A percentile compares a stretch with the other conserved stretches of the same genome.
Conservation (phyloP, 2,797 vertebrate species). For the Caiman crocodilus region DNA sequence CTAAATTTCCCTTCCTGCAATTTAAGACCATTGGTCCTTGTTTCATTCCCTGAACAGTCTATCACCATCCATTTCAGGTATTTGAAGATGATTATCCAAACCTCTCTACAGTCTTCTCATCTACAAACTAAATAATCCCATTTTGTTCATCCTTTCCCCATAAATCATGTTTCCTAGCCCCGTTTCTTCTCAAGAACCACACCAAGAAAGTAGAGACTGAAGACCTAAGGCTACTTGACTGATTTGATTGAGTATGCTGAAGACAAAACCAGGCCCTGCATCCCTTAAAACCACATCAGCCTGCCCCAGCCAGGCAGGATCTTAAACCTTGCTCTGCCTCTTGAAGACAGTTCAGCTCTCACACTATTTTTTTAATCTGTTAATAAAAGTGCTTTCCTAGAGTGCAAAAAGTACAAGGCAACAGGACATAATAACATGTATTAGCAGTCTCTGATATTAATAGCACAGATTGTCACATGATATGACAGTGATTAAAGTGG, state of each 20-base stretch:
- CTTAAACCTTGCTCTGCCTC: neutral
- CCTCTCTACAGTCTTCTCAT: too few species aligned
- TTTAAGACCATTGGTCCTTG: too few species aligned
- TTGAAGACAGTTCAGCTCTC: conserved; percentile 18
- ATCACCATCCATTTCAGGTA: too few species aligned
- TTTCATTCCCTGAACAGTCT: too few species aligned
- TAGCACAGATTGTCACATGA: conserved; percentile 79
- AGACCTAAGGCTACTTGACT: neutral
- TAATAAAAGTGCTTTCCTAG: conserved; percentile 79
- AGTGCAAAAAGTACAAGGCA: conserved; percentile 63
- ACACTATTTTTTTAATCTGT: neutral
- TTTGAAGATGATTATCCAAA: too few species aligned
- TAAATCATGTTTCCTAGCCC: too few species aligned
- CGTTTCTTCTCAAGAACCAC: neutral
- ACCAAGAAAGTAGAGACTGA: neutral
- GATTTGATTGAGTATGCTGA: neutral
- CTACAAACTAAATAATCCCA: too few species aligned
- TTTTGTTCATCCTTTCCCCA: too few species aligned
- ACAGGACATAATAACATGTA: conserved; percentile 71
- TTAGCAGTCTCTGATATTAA: conserved; percentile 83
- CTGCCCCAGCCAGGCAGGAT: conserved; percentile 1
- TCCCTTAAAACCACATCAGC: neutral
- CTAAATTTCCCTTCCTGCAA: too few species aligned
- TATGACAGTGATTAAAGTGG: conserved; percentile 82
- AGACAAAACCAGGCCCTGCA: neutral